phyloP scores from a whole-genome alignment of 2,888 invertebrate species.

The Drosophila prostipennis region DNA sequence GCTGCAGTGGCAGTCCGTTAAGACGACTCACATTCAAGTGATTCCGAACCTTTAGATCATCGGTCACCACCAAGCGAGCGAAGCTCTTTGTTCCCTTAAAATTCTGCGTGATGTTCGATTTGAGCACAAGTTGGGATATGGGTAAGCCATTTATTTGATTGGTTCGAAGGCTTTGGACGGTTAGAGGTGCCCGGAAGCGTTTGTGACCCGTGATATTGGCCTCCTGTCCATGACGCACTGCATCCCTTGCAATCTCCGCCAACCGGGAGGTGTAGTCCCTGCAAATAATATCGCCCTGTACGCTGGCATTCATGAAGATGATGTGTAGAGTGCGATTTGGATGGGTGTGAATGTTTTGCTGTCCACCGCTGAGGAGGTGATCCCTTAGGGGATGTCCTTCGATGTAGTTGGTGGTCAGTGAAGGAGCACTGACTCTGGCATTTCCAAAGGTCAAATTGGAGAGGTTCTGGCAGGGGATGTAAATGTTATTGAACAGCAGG shows the following conservation, averaged over 20 bases:
- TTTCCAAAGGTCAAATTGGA: slow-evolving; percentile 60
- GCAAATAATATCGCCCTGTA: slow-evolving; percentile 64
- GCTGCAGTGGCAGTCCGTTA: slow-evolving; percentile 59
- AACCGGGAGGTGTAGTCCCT: slow-evolving; percentile 64
- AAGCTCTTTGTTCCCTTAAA: slow-evolving; percentile 70
- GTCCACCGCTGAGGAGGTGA: slow-evolving; percentile 59
- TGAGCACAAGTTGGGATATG: slow-evolving; percentile 61
- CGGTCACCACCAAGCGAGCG: slow-evolving; percentile 56
- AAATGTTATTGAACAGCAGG: neutral
- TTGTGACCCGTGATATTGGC: slow-evolving; percentile 71
- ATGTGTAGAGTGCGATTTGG: slow-evolving; percentile 32
- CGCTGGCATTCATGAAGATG: slow-evolving; percentile 73
- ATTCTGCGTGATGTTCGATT: slow-evolving; percentile 28
- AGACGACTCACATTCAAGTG: slow-evolving; percentile 54
- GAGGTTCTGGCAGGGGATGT: slow-evolving; percentile 51
- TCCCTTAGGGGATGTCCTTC: slow-evolving; percentile 64
- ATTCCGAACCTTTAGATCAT: slow-evolving; percentile 37
- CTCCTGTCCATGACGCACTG: slow-evolving; percentile 68
- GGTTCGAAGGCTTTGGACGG: slow-evolving; percentile 47
- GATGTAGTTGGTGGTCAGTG: slow-evolving; percentile 58
- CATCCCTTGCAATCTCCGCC: slow-evolving; percentile 59
- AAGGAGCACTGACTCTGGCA: slow-evolving; percentile 62
- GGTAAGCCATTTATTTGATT: slow-evolving; percentile 59
- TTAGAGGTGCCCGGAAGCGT: slow-evolving; percentile 61
- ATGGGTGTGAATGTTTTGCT: neutral